Conservation (phyloP, 2,113 vertebrate genomes). For the Petrocephalus zakoni region DNA sequence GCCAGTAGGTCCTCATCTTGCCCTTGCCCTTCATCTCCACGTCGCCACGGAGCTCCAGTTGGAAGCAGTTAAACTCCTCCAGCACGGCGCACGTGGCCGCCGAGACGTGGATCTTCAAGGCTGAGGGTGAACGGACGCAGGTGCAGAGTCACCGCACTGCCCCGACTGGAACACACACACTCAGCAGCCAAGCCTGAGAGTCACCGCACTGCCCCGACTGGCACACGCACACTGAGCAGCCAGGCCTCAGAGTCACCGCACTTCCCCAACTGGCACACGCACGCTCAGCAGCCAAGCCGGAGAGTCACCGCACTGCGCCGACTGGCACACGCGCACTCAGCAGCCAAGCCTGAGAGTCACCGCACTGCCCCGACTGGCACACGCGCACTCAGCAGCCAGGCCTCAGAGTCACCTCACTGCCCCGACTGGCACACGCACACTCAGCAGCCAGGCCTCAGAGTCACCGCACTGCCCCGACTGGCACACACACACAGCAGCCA, state of each 20-base stretch:
- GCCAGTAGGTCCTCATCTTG: constrained; percentile 83
- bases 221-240: too few relatives aligned
- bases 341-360: too few relatives aligned
- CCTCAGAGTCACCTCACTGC: too few relatives aligned
- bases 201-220: too few relatives aligned
- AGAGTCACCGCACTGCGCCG: background rate
- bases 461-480: background rate
- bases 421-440: too few relatives aligned
- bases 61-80: constrained; percentile 77
- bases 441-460: too few relatives aligned
- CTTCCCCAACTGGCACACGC: too few relatives aligned
- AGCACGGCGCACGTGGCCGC: constrained; percentile 70
- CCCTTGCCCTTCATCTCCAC: constrained; percentile 89
- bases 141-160: background rate
- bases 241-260: too few relatives aligned
- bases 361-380: too few relatives aligned
- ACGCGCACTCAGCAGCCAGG: too few relatives aligned
- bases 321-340: background rate
- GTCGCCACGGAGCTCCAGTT: constrained; percentile 78
- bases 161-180: background rate
- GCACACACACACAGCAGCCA: background rate
- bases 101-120: constrained; percentile 84
- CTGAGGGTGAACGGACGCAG: constrained; percentile 46
- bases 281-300: too few relatives aligned
- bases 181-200: background rate